Evolutionary conservation across 2,888 invertebrate species (phyloP).

Genomic region (Drosophila trichaetosa): DNA sequence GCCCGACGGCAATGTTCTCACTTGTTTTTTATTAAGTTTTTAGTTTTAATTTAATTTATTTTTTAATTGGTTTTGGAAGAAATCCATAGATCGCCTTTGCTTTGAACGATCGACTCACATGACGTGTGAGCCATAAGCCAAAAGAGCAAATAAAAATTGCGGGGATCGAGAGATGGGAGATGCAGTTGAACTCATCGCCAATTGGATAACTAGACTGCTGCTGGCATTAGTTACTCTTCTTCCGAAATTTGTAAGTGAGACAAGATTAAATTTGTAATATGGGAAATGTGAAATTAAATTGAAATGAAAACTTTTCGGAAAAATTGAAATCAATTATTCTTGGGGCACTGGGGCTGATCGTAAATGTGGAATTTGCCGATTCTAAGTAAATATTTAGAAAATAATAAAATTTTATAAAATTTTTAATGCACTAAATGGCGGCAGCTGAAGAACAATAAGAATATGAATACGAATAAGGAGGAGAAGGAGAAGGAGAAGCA

Average conservation of each 20-base stretch:
- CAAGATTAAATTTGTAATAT: slow-evolving; percentile 16
- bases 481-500: neutral
- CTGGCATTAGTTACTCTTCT: neutral
- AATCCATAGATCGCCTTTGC: slow-evolving; percentile 4
- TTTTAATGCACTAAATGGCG: slow-evolving; percentile 32
- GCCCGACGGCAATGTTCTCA: neutral
- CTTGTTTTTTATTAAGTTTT: slow-evolving; percentile 11
- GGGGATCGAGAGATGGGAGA: neutral
- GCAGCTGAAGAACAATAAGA: neutral
- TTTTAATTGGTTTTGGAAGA: slow-evolving; percentile 30
- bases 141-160: slow-evolving; percentile 19
- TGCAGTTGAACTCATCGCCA: neutral
- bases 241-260: neutral
- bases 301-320: neutral
- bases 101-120: slow-evolving; percentile 7
- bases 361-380: slow-evolving; percentile 58
- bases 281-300: slow-evolving; percentile 11
- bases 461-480: neutral
- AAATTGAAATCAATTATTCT: neutral
- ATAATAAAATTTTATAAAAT: slow-evolving; percentile 61
- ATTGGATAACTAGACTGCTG: neutral
- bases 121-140: slow-evolving; percentile 32
- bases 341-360: slow-evolving; percentile 33
- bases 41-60: slow-evolving; percentile 13
- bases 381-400: slow-evolving; percentile 73